A percentile compares a stretch with the other conserved stretches of the same genome.
Conservation (phyloP, 2,113 vertebrate species). For the Myrmecophaga tridactyla region DNA sequence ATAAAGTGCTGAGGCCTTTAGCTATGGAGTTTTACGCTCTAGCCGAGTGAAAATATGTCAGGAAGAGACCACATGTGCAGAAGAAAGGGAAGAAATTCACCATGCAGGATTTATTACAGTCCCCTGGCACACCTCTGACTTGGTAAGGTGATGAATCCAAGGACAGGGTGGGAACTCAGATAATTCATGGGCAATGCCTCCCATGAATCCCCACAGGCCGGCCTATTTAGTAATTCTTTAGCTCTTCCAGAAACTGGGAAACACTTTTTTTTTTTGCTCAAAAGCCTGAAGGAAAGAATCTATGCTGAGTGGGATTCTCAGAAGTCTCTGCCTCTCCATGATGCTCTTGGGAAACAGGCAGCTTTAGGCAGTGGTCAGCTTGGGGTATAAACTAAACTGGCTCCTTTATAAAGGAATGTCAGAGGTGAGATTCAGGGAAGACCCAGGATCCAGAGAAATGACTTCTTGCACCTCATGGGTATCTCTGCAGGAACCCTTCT, state of each 20-base stretch:
- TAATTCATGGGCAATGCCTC: no score
- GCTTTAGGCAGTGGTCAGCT: neutral
- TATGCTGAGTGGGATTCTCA: neutral
- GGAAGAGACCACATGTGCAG: no score
- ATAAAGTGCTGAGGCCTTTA: no score
- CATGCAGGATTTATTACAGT: neutral
- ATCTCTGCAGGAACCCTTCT: neutral
- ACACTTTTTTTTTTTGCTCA: no score
- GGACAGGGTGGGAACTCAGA: neutral
- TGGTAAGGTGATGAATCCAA: neutral
- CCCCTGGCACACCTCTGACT: no score
- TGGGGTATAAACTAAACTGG: neutral
- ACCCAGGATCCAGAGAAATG: neutral
- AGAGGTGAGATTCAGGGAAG: neutral
- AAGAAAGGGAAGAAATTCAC: neutral
- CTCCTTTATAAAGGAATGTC: neutral
- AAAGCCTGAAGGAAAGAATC: no score
- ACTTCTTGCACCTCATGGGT: neutral
- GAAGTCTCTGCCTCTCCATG: neutral
- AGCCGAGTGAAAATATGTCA: neutral
- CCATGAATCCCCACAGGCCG: rapidly evolving
- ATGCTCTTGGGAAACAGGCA: no score
- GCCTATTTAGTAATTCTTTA: no score
- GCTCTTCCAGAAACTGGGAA: no score
- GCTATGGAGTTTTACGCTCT: neutral